Conservation (phyloP, 2,888 invertebrate genomes). For the Malthinus seriepunctatus region DNA sequence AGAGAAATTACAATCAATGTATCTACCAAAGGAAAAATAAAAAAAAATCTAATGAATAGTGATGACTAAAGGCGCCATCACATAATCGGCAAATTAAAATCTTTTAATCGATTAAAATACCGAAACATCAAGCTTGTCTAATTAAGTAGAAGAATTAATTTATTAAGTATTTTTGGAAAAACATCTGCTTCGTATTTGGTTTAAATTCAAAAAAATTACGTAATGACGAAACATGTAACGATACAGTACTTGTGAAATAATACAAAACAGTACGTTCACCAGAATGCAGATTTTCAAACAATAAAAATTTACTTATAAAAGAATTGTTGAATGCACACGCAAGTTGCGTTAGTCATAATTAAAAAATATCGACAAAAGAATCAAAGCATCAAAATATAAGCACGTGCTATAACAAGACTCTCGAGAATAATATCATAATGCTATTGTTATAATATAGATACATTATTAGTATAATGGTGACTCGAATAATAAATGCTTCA, state of each 20-base stretch:
- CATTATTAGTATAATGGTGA: slow-evolving; percentile 1
- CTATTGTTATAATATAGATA: slow-evolving; percentile 1
- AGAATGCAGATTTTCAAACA: no score
- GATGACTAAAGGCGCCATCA: slow-evolving; percentile 15
- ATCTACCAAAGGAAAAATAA: slow-evolving; percentile 8
- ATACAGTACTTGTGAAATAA: no score
- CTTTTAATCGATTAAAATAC: slow-evolving; percentile 5
- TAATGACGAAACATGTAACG: no score
- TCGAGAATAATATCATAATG: slow-evolving; percentile 2
- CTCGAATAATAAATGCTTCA: neutral
- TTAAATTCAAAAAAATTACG: no score
- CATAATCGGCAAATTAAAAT: slow-evolving; percentile 1
- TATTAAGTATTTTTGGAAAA: no score
- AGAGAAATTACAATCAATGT: slow-evolving; percentile 42
- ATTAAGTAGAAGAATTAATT: no score
- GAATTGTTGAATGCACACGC: no score
- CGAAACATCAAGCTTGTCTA: neutral
- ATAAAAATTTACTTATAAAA: no score
- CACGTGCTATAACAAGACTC: slow-evolving; percentile 11
- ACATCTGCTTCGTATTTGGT: no score
- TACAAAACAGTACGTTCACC: no score
- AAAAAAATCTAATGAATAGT: slow-evolving; percentile 9
- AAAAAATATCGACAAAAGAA: slow-evolving; percentile 34
- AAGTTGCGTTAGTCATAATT: neutral
- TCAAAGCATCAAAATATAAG: neutral